Evolutionary conservation across 2,797 vertebrate genomes (phyloP).

Genomic region (Xenopus petersii): DNA sequence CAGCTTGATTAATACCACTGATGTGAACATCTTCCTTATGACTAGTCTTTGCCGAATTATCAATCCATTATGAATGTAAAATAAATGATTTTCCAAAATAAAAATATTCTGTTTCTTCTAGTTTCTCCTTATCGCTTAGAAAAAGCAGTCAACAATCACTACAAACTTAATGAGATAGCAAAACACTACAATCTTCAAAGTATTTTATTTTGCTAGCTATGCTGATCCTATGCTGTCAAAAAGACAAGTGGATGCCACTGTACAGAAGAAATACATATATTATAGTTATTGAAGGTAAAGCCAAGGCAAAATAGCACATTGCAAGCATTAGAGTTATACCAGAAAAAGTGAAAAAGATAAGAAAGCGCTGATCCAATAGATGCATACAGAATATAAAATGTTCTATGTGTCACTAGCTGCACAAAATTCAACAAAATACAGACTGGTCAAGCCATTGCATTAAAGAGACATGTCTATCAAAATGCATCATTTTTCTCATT

Average conservation of each 20-base stretch:
- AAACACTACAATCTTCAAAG: conserved; percentile 32
- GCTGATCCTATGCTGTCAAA: conserved; percentile 37
- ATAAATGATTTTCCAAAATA: no score
- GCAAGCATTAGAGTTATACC: conserved; percentile 29
- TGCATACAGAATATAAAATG: conserved; percentile 23
- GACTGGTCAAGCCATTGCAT: neutral
- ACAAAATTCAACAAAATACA: conserved; percentile 5
- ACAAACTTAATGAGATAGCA: conserved; percentile 23
- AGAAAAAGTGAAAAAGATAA: conserved; percentile 39
- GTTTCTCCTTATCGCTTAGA: neutral
- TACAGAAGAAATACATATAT: conserved; percentile 30
- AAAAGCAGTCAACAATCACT: conserved; percentile 22
- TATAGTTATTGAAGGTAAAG: conserved; percentile 38
- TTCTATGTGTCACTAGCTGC: conserved; percentile 16
- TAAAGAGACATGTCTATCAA: neutral
- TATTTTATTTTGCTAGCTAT: conserved; percentile 33
- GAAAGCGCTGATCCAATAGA: conserved; percentile 16
- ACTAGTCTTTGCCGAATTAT: no score
- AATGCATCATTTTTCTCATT: neutral
- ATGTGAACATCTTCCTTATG: no score
- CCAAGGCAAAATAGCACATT: conserved; percentile 37
- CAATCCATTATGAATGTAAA: no score
- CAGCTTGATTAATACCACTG: no score
- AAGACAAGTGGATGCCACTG: conserved; percentile 42
- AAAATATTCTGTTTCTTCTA: no score